Conservation (phyloP, 2,113 vertebrate species). For the Phoxinus phoxinus region DNA sequence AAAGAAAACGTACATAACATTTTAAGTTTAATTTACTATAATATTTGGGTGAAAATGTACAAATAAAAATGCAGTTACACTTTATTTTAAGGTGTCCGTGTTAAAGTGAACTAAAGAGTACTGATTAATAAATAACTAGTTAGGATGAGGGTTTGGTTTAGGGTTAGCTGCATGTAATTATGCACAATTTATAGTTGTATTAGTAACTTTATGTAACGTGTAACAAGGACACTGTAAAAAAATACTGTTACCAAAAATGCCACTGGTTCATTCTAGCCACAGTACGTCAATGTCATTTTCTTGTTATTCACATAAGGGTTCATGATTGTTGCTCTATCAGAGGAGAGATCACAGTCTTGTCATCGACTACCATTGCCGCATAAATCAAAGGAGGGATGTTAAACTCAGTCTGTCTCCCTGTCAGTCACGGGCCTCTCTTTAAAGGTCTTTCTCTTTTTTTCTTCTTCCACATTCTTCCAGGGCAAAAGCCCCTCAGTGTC, state of each 20-base stretch:
- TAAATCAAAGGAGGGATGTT: slow-evolving; percentile 6
- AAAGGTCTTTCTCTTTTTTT: slow-evolving; percentile 1
- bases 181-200: no score
- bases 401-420: slow-evolving; percentile 14
- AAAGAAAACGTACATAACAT: not conserved
- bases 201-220: no score
- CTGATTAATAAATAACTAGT: no score
- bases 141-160: no score
- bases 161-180: no score
- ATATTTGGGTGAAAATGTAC: not conserved
- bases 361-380: not conserved
- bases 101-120: no score
- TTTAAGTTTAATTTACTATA: not conserved
- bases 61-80: no score
- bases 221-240: no score
- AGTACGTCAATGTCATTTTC: not conserved
- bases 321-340: slow-evolving; percentile 15
- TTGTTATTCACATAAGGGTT: not conserved
- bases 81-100: no score
- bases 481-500: slow-evolving; percentile 33
- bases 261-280: not conserved
- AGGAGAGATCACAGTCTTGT: slow-evolving; percentile 18
- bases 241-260: not conserved
- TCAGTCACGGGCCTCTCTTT: slow-evolving; percentile 22
- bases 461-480: slow-evolving; percentile 15